These are phyloP conservation scores for Ametastegia equiseti DNA, from an alignment of 2,888 invertebrate genomes.

Conservation along the genomic window DNA sequence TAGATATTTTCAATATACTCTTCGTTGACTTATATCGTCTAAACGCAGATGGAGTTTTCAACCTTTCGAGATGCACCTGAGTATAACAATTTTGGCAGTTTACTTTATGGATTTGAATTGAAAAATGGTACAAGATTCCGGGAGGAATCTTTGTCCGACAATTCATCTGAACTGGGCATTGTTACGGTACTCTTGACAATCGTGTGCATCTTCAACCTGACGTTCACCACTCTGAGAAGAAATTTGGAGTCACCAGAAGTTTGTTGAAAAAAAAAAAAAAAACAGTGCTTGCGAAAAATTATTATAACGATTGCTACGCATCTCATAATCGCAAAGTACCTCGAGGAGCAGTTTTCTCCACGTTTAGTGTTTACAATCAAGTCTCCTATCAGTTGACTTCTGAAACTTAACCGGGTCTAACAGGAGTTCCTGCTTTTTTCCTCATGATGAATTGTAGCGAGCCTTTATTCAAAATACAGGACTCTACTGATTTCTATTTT, in stretches of 20 bases:
- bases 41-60: background rate
- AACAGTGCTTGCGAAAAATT: background rate
- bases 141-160: conserved; percentile 49
- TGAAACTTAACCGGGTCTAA: no score
- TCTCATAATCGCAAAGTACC: no score
- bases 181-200: conserved; percentile 63
- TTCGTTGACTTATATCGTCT: background rate
- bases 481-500: background rate
- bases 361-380: no score
- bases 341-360: no score
- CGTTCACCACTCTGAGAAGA: conserved; percentile 47
- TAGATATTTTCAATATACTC: background rate
- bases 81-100: background rate
- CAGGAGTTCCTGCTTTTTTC: no score
- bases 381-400: no score
- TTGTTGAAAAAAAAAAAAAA: background rate
- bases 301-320: no score
- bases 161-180: conserved; percentile 62
- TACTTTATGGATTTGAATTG: background rate
- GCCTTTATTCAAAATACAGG: no score
- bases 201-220: conserved; percentile 55
- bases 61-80: background rate
- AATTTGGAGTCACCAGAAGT: background rate
- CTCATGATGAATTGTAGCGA: no score
- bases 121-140: conserved; percentile 53